These are phyloP conservation scores for Rhyacichthys aspro DNA, from an alignment of 2,797 vertebrate genomes.

Conservation along the genomic window DNA sequence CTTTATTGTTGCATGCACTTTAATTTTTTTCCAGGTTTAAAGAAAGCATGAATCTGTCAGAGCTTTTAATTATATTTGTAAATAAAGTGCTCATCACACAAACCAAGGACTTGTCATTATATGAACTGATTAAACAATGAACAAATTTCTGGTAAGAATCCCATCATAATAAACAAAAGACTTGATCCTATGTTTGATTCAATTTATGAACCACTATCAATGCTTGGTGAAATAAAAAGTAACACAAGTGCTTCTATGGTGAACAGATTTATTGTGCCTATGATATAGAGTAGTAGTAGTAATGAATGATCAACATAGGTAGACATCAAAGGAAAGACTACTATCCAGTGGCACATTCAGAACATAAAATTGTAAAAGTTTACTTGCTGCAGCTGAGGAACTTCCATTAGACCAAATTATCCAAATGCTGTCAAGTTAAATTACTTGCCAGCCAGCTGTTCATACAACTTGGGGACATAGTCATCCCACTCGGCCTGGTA, in stretches of 20 bases:
- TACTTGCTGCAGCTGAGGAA: background rate
- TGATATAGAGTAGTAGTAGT: slow-evolving; percentile 1
- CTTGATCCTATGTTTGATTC: background rate
- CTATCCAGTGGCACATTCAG: slow-evolving; percentile 2
- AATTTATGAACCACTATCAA: background rate
- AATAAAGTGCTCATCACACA: slow-evolving; percentile 98
- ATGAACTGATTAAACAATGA: background rate
- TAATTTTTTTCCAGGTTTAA: slow-evolving; percentile 93
- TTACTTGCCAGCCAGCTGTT: slow-evolving; percentile 92
- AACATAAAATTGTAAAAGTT: background rate
- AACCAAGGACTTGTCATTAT: slow-evolving; percentile 21
- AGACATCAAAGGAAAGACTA: slow-evolving; percentile 15
- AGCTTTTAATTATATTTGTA: slow-evolving; percentile 99
- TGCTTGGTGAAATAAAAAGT: slow-evolving; percentile 7
- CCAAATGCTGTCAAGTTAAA: background rate
- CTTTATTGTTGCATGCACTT: slow-evolving; percentile 99
- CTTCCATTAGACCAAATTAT: slow-evolving; percentile 4
- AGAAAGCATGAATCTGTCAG: slow-evolving; percentile 96
- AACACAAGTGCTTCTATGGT: slow-evolving; percentile 7
- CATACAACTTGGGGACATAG: slow-evolving; percentile 93
- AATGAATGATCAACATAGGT: background rate
- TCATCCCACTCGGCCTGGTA: slow-evolving; percentile 97
- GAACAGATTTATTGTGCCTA: slow-evolving; percentile 46
- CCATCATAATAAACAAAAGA: background rate
- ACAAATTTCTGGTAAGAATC: too few relatives aligned